Base-by-base conservation (phyloP, 2,888 invertebrate species). In the Electrophaes corylata region DNA sequence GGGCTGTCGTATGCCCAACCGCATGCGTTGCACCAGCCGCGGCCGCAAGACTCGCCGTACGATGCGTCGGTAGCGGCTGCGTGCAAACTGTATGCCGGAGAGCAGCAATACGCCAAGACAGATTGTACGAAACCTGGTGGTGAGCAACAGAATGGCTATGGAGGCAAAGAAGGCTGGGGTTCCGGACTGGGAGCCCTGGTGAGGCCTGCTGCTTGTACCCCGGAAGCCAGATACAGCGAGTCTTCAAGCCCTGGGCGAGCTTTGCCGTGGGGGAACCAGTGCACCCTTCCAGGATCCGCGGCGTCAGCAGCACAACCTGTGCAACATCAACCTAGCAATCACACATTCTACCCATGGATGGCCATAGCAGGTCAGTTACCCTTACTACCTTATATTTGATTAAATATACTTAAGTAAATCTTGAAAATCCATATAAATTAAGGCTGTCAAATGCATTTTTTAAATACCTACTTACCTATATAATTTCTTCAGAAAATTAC, bases 341-440 rank as follows among this genome's bases (percentile, higher is more conserved):
- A 98, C 94, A 97, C 97, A 83, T 98, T 98, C 93, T 98, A 98
- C 93, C 98, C 98, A 76, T 98, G 98, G 98, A 98, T 98, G 98
- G 98, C 98, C 92, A 98, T 98, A 94, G 98, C 98, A 98, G 98
- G 98, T 98, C 91, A 95, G 96, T 94, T 31, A 55, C 43, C 40
- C 59, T 44, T 10, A 29, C 6, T 6, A 10, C 10, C 8, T 1
- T 10, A 10, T 29, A 29, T 29, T 29, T 29, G 1, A 29, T n/a
- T n/a, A n/a, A n/a, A n/a, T n/a, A n/a, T n/a, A n/a, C n/a, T n/a
- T n/a, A n/a, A n/a, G n/a, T n/a, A n/a, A n/a, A n/a, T n/a, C n/a
- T n/a, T n/a, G n/a, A n/a, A n/a, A n/a, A n/a, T n/a, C n/a, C n/a
- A n/a, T n/a, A n/a, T n/a, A n/a, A n/a, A n/a, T n/a, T n/a, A n/a